Evolutionary conservation across 2,888 invertebrate genomes (phyloP), one percentile per base, ranked within the genome.

Genomic region (Drosophila suboccidentalis): DNA sequence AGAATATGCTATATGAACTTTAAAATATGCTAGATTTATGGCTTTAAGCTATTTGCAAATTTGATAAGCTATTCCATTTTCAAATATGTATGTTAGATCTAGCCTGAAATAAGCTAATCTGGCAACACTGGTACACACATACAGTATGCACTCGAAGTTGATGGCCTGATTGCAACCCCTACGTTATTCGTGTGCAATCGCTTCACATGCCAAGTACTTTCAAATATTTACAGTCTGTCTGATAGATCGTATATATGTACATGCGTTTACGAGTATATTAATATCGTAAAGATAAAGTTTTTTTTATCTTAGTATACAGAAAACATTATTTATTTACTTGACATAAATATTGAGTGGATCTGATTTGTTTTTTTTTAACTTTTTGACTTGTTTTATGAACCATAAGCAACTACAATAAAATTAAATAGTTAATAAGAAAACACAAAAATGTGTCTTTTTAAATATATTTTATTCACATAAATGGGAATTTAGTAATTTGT

Each of bases 171-270:
- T 10, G 2, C 11, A 8, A 19, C 11, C 19, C 43, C 43, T 19
- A 17, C 4, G 43, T 19, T 15, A 39, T 4, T 9, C 15, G 15
- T 15, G 15, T 39, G 15, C 39, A 39, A 15, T n/a, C 39, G 39
- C 39, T 39, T 36, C 13, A 36, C 36, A 19, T 6, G 13, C n/a
- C 46, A 26, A 46, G 46, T 26, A 46, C 13, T 26, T n/a, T 22
- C n/a, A 51, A 38, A 36, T 51, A 51, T 51, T 51, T 51, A 51
- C 36, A 2, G 13, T n/a, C 19, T 51, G 36, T 17, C 9, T 51
- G 36, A 50, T 17, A 34, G 17, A 49, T 49, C 32, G 17, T 17
- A 32, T 34, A 19, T 13, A 17, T 13, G 11, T 34, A 13, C 3
- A 19, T 50, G n/a, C 17, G 34, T 19, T 49, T 36, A 22, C 9